A percentile compares a stretch with the other conserved stretches of the same genome.
phyloP scores from a whole-genome alignment of 2,888 invertebrate species.

The Halictus quadricinctus region DNA sequence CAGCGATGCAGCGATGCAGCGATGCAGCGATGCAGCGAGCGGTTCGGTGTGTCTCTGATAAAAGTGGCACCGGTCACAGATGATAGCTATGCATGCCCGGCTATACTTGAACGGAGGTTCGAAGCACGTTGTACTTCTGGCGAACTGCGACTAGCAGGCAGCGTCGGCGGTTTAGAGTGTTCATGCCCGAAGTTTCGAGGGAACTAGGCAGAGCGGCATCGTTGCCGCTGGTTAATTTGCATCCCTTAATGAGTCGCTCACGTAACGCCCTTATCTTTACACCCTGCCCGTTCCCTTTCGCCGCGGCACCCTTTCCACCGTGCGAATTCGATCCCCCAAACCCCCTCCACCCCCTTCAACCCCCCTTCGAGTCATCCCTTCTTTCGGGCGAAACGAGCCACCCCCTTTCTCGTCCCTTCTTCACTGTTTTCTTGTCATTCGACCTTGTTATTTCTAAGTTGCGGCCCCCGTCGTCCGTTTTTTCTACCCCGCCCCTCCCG shows the following conservation, averaged over 20 bases:
- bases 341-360: neutral
- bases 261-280: slow-evolving; percentile 79
- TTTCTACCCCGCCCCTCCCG: neutral
- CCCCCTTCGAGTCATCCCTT: slow-evolving; percentile 36
- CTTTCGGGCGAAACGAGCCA: slow-evolving; percentile 53
- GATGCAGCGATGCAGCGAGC: neutral
- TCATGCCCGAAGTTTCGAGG: slow-evolving; percentile 70
- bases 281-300: slow-evolving; percentile 57
- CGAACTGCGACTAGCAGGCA: slow-evolving; percentile 65
- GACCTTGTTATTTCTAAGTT: slow-evolving; percentile 75
- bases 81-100: slow-evolving; percentile 46
- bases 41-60: neutral
- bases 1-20: neutral
- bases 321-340: slow-evolving; percentile 43
- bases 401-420: slow-evolving; percentile 58
- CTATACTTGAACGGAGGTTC: slow-evolving; percentile 65
- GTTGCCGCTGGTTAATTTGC: slow-evolving; percentile 78
- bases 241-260: slow-evolving; percentile 81
- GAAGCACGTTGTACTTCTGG: slow-evolving; percentile 68
- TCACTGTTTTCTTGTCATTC: slow-evolving; percentile 74
- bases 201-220: slow-evolving; percentile 65
- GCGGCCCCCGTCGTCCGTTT: slow-evolving; percentile 33
- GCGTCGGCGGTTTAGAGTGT: slow-evolving; percentile 60
- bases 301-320: slow-evolving; percentile 28
- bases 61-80: slow-evolving; percentile 27